Evolutionary conservation across 2,888 invertebrate species (phyloP).

Genomic region (Muscina levida): DNA sequence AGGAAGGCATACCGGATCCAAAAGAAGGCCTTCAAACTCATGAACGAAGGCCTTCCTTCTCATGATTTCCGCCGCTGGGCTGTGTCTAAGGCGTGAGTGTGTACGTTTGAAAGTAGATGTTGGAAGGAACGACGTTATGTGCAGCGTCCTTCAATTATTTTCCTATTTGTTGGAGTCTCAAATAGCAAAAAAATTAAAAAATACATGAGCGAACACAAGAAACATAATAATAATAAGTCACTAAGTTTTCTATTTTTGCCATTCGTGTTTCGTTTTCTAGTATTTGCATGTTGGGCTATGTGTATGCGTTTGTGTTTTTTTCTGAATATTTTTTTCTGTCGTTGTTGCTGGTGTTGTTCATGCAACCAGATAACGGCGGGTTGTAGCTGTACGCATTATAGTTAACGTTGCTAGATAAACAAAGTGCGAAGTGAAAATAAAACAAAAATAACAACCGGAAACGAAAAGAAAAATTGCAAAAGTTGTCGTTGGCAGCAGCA

Average conservation of each 20-base stretch:
- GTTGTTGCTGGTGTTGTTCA: constrained; percentile 15
- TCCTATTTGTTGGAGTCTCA: constrained; percentile 63
- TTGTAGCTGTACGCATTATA: constrained; percentile 59
- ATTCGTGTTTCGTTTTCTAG: constrained; percentile 45
- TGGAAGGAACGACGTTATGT: constrained; percentile 36
- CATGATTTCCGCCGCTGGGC: neutral
- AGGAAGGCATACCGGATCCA: no score
- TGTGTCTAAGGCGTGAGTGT: neutral
- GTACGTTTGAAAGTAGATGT: constrained; percentile 43
- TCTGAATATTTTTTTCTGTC: neutral
- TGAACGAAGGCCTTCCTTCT: no score
- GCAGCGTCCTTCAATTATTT: constrained; percentile 68
- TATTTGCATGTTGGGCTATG: constrained; percentile 19
- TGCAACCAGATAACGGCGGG: constrained; percentile 54
- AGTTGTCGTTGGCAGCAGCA: constrained; percentile 60
- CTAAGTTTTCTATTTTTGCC: constrained; percentile 49
- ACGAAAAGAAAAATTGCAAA: constrained; percentile 66
- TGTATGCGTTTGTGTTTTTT: constrained; percentile 19
- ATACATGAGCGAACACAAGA: constrained; percentile 41
- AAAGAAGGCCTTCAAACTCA: no score
- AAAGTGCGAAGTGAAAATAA: constrained; percentile 59
- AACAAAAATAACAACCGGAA: constrained; percentile 65
- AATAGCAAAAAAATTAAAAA: constrained; percentile 42
- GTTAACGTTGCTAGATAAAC: constrained; percentile 57
- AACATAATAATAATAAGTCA: constrained; percentile 58